These are phyloP conservation scores for Caprella mutica DNA, from an alignment of 2,888 invertebrate genomes.

Conservation along the genomic window DNA sequence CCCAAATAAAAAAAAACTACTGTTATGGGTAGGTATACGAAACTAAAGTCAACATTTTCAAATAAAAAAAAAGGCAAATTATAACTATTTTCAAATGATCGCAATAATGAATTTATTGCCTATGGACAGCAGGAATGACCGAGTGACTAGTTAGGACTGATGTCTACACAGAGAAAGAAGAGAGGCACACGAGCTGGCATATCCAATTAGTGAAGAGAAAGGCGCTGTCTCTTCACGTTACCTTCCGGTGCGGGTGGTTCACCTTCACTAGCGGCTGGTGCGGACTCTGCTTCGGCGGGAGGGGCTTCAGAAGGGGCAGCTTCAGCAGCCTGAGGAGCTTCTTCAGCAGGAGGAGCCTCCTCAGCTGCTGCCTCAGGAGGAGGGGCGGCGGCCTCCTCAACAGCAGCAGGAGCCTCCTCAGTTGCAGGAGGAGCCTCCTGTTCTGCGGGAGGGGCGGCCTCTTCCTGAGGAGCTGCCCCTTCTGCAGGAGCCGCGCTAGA, in stretches of 20 bases:
- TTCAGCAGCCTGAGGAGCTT: slow-evolving; percentile 21
- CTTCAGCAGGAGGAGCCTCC: slow-evolving; percentile 16
- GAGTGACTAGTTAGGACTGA: no score
- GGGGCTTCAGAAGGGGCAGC: slow-evolving; percentile 13
- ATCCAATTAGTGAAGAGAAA: no score
- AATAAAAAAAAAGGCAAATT: no score
- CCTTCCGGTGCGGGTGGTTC: slow-evolving; percentile 30
- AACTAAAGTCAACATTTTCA: no score
- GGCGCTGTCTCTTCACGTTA: slow-evolving; percentile 24
- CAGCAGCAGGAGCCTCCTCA: slow-evolving; percentile 18
- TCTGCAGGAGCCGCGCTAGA: slow-evolving; percentile 26
- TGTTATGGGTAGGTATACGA: no score
- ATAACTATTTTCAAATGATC: no score
- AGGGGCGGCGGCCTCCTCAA: slow-evolving; percentile 18
- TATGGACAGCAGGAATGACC: no score
- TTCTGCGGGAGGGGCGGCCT: slow-evolving; percentile 10
- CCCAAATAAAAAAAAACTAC: no score
- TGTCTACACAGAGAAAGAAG: no score
- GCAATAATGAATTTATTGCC: no score
- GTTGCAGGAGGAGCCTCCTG: slow-evolving; percentile 15
- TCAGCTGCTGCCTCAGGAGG: slow-evolving; percentile 18
- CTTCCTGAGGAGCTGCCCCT: slow-evolving; percentile 12
- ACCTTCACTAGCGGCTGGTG: slow-evolving; percentile 13
- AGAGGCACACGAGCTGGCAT: no score
- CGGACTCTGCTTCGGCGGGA: slow-evolving; percentile 19